phyloP scores from a whole-genome alignment of 2,113 vertebrate species.

The Enhydra lutris region DNA sequence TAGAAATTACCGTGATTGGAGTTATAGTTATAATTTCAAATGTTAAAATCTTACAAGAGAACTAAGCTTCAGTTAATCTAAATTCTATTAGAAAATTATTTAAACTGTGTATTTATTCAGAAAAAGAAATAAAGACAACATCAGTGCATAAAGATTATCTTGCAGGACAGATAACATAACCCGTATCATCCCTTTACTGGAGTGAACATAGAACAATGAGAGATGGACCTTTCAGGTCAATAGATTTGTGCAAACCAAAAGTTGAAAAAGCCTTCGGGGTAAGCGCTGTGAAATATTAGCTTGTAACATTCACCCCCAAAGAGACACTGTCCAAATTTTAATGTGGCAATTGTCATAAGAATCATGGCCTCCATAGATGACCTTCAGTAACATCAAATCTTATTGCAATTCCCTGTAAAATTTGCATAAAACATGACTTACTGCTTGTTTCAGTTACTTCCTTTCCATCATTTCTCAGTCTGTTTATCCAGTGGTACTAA shows the following conservation, averaged over 20 bases:
- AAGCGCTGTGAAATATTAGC: neutral
- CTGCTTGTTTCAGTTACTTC: neutral
- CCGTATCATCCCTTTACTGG: neutral
- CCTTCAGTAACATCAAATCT: neutral
- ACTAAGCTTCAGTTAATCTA: neutral
- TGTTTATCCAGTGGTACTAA: neutral
- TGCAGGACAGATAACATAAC: neutral
- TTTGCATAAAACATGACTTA: neutral
- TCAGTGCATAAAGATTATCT: neutral
- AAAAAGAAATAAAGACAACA: neutral
- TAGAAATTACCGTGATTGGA: conserved; percentile 8
- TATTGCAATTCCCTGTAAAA: neutral
- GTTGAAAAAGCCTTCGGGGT: neutral
- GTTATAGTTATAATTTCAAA: neutral
- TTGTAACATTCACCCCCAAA: neutral
- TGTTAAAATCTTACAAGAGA: neutral
- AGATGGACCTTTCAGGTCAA: neutral
- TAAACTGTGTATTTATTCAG: neutral
- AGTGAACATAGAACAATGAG: neutral
- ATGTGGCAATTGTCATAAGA: neutral
- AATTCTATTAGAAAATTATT: neutral
- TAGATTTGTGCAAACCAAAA: neutral
- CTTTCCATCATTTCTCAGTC: neutral
- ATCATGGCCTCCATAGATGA: neutral
- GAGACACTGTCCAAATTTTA: neutral